These are phyloP conservation scores for Barbus barbus DNA, from an alignment of 2,113 vertebrate genomes.

Conservation along the genomic window DNA sequence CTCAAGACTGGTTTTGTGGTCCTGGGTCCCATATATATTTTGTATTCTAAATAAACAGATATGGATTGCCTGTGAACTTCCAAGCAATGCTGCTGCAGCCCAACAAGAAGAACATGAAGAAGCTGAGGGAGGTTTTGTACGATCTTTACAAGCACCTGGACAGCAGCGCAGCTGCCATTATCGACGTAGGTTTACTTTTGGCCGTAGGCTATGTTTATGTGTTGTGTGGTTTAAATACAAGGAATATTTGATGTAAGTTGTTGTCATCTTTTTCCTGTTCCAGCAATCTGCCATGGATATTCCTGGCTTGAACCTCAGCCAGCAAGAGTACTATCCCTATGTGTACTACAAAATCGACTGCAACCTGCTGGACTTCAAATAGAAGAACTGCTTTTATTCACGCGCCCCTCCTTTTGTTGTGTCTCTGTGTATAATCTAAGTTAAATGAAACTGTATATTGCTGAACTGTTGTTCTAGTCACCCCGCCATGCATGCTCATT, in stretches of 20 bases:
- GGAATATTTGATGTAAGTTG: background rate
- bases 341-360: conserved; percentile 99
- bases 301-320: conserved; percentile 95
- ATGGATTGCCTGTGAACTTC: conserved; percentile 97
- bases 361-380: conserved; percentile 97
- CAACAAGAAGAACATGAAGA: conserved; percentile 96
- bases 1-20: too few relatives aligned
- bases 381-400: conserved; percentile 51
- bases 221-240: background rate
- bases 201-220: too few relatives aligned
- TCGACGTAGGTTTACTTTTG: conserved; percentile 95
- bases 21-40: too few relatives aligned
- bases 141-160: conserved; percentile 96
- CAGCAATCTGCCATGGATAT: conserved; percentile 92
- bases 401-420: conserved; percentile 41
- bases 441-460: conserved; percentile 50
- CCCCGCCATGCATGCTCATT: conserved; percentile 75
- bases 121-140: conserved; percentile 92
- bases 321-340: conserved; percentile 98
- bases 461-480: conserved; percentile 10
- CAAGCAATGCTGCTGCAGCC: conserved; percentile 98
- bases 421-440: conserved; percentile 43
- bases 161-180: conserved; percentile 95
- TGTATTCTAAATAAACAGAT: conserved; percentile 70
- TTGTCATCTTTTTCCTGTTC: conserved; percentile 7